Base-by-base conservation (phyloP, 2,888 invertebrate genomes). In the Parthenolecanium corni region DNA sequence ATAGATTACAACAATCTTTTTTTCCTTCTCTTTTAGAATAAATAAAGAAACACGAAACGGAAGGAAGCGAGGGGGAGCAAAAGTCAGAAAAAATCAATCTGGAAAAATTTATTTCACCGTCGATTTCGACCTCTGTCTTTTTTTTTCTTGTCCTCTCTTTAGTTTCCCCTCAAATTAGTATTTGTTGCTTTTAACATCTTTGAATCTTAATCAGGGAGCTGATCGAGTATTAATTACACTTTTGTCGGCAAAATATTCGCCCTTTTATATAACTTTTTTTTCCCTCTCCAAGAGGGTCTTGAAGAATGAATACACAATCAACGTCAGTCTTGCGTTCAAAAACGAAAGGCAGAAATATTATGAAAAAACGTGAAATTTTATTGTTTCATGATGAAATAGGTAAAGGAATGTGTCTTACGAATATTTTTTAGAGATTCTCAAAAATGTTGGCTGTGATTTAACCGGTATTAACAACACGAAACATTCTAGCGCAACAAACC, bases 171-270 rank as follows among this genome's bases (percentile, higher is more conserved):
- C 31, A 31, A 61, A 61, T 61, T 61, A 51, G 61, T 51, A 38
- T 61, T 61, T 61, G 58, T 61, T 61, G 61, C 61, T 61, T 25
- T 40, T 47, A 23, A 16, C 38, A 51, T 47, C 38, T 61, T 61
- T 49, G 61, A 61, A 61, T 61, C 49, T 61, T 51, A 61, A 61
- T 47, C 49, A 61, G 31, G 9, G 23, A 31, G 18, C n/a, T 61
- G 61, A 61, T 61, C 23, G 49, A 51, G 51, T 31, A 51, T 51
- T 61, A 61, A 61, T 61, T 61, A 61, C 58, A 25, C 42, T 18
- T 47, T 42, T 25, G 57, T 12, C 24, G 31, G n/a, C 25, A n/a
- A 46, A 57, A 47, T 57, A 25, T 31, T 44, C 6, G 16, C 6
- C 16, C 46, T 44, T 16, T 18, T 18, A 9, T n/a, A n/a, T 5